Percentiles rank a stretch among this genome's conserved stretches.
Evolutionary conservation across 2,797 vertebrate genomes (phyloP).

Genomic region (Peromyscus eremicus): DNA sequence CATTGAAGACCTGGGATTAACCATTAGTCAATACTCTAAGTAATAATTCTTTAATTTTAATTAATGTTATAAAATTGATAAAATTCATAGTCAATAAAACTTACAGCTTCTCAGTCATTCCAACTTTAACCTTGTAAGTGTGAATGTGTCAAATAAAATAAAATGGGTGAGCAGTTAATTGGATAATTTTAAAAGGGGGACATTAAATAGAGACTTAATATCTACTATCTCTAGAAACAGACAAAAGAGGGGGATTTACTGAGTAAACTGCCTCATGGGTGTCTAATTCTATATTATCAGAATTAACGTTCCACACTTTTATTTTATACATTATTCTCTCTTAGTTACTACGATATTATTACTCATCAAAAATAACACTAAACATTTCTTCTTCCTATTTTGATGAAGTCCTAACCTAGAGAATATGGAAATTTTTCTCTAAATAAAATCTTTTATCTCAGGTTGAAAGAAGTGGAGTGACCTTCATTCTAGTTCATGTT

Average conservation of each 20-base stretch:
- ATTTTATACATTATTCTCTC: conserved; percentile 44
- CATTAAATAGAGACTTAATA: conserved; percentile 9
- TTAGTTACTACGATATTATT: conserved; percentile 64
- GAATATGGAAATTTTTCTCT: conserved; percentile 59
- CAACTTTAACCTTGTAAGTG: conserved; percentile 26
- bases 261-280: background rate
- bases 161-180: background rate
- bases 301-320: conserved; percentile 48
- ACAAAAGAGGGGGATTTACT: background rate
- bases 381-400: conserved; percentile 53
- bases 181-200: background rate
- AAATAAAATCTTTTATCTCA: conserved; percentile 76
- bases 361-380: conserved; percentile 53
- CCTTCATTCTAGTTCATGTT: conserved; percentile 79
- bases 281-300: background rate
- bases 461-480: conserved; percentile 75
- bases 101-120: background rate
- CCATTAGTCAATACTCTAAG: background rate
- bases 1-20: conserved; percentile 9
- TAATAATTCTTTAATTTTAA: conserved; percentile 38
- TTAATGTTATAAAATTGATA: background rate
- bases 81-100: conserved; percentile 45
- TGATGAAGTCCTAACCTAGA: conserved; percentile 59
- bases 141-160: conserved; percentile 36
- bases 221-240: conserved; percentile 10